phyloP scores from a whole-genome alignment of 2,888 invertebrate genomes.

The Buathra laborator region DNA sequence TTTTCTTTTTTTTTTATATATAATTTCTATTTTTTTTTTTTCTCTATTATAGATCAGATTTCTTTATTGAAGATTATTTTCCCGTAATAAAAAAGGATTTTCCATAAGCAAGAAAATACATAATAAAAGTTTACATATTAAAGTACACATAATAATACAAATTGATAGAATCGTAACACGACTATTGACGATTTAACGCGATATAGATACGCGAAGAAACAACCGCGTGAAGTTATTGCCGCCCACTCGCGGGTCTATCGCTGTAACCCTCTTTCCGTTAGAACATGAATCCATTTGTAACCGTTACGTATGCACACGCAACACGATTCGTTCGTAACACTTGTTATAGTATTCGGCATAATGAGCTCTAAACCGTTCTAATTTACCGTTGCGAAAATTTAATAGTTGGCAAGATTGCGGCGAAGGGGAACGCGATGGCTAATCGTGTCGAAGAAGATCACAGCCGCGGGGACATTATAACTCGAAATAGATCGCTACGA shows the following conservation, averaged over 20 bases:
- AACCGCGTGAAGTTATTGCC: not conserved
- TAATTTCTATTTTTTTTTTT: no score
- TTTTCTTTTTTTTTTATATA: no score
- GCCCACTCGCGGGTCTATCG: not conserved
- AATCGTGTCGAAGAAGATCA: constrained; percentile 65
- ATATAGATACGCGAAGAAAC: not conserved
- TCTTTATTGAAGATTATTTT: no score
- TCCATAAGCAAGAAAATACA: no score
- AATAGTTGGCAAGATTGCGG: constrained; percentile 57
- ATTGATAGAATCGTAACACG: not conserved
- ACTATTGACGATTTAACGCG: not conserved
- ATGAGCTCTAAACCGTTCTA: constrained; percentile 75
- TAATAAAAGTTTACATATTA: no score
- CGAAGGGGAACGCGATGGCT: constrained; percentile 77
- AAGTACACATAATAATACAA: no score
- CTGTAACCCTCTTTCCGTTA: constrained; percentile 11
- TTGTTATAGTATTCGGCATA: constrained; percentile 62
- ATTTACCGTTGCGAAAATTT: constrained; percentile 70
- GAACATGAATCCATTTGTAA: constrained; percentile 42
- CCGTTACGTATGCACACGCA: constrained; percentile 41
- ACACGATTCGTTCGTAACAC: constrained; percentile 51
- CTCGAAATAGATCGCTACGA: not conserved
- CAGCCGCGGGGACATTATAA: not conserved
- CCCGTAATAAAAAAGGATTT: no score
- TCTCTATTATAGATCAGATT: no score